These are phyloP conservation scores for Sapayoa aenigma DNA, from an alignment of 2,113 vertebrate species.

Conservation along the genomic window DNA sequence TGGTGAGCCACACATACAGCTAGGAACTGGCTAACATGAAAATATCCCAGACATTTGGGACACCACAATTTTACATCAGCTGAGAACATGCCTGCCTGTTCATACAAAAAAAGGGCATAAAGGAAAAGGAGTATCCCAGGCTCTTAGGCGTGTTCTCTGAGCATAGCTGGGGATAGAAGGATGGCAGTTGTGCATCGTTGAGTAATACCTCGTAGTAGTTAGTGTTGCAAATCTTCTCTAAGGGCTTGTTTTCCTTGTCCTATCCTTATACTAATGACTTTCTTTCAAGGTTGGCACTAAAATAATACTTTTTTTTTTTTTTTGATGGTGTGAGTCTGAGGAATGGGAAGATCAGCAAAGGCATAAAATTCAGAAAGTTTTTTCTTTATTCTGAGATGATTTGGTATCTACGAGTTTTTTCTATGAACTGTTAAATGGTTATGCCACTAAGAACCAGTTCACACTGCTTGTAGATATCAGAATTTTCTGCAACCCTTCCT, in stretches of 20 bases:
- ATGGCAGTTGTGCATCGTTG: neutral
- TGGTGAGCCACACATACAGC: neutral
- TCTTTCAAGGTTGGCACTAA: neutral
- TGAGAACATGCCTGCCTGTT: rapidly evolving
- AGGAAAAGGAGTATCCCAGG: neutral
- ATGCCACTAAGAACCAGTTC: neutral
- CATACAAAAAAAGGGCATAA: neutral
- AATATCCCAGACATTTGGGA: neutral
- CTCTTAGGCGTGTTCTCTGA: neutral
- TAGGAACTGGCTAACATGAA: neutral
- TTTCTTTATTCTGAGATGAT: neutral
- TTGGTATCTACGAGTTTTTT: rapidly evolving
- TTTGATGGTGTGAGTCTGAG: too few relatives aligned
- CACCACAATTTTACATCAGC: rapidly evolving
- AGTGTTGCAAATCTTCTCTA: neutral
- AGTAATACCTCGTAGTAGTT: neutral
- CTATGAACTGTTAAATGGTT: neutral
- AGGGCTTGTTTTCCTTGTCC: neutral
- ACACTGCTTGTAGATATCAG: neutral
- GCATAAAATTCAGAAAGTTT: neutral
- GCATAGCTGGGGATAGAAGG: too few relatives aligned
- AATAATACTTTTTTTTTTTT: neutral
- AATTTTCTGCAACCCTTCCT: neutral
- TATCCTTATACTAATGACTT: neutral
- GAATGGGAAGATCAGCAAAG: neutral